These are phyloP conservation scores for Phyllotreta cruciferae DNA, from an alignment of 2,888 invertebrate genomes.

Conservation along the genomic window DNA sequence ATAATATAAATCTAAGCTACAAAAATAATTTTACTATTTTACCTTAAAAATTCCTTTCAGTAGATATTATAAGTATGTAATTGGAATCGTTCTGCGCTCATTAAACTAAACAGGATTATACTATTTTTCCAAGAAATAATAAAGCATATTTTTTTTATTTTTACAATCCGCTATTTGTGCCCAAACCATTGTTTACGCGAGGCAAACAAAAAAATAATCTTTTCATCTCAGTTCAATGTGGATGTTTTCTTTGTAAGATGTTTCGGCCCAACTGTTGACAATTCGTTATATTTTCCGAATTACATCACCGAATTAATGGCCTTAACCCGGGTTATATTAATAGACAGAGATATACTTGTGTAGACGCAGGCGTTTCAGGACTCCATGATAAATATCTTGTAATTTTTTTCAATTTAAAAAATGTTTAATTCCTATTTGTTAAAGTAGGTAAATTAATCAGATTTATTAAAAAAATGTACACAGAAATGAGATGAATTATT, in stretches of 20 bases:
- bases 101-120: neutral
- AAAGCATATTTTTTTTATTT: constrained; percentile 2
- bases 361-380: no score
- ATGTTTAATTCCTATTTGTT: no score
- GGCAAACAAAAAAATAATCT: constrained; percentile 21
- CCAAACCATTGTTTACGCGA: constrained; percentile 7
- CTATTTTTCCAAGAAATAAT: neutral
- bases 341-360: no score
- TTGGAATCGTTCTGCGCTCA: no score
- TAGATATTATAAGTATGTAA: no score
- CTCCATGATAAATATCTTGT: no score
- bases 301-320: constrained; percentile 22
- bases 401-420: neutral
- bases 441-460: neutral
- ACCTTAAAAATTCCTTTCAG: no score
- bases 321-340: constrained; percentile 12
- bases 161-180: constrained; percentile 14
- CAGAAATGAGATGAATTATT: no score
- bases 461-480: no score
- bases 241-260: constrained; percentile 20
- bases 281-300: constrained; percentile 26
- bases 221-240: constrained; percentile 20
- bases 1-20: no score
- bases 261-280: constrained; percentile 22
- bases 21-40: no score